phyloP scores from a whole-genome alignment of 2,888 invertebrate genomes.

The Apotomis turbidana region DNA sequence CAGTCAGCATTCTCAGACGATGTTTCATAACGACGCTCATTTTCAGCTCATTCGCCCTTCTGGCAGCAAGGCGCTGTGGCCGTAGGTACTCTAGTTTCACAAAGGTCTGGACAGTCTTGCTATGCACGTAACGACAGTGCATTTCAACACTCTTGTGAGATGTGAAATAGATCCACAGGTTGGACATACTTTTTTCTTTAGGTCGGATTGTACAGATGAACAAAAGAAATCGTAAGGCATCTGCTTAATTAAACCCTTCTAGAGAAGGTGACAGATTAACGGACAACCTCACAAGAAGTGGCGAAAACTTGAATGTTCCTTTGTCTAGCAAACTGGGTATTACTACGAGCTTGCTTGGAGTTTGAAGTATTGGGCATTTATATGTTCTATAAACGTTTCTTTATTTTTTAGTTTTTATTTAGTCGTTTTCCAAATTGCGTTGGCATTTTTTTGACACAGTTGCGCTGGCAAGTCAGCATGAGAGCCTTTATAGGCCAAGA shows the following conservation, averaged over 20 bases:
- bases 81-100: too few relatives aligned
- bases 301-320: constrained; percentile 47
- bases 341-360: constrained; percentile 43
- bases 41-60: too few relatives aligned
- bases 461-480: too few relatives aligned
- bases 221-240: constrained; percentile 42
- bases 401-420: too few relatives aligned
- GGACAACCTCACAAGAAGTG: constrained; percentile 43
- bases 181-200: constrained; percentile 45
- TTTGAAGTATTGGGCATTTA: constrained; percentile 42
- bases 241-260: constrained; percentile 39
- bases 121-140: constrained; percentile 43
- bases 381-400: too few relatives aligned
- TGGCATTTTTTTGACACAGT: too few relatives aligned
- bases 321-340: constrained; percentile 42
- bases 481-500: too few relatives aligned
- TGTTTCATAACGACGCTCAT: too few relatives aligned
- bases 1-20: too few relatives aligned
- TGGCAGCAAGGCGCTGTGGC: too few relatives aligned
- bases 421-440: too few relatives aligned
- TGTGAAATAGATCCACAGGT: constrained; percentile 45
- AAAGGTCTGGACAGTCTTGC: constrained; percentile 40
- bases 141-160: constrained; percentile 30
- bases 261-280: constrained; percentile 44
- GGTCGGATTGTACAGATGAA: constrained; percentile 45